Conservation (phyloP, 2,113 vertebrate genomes). For the Willisornis vidua region DNA sequence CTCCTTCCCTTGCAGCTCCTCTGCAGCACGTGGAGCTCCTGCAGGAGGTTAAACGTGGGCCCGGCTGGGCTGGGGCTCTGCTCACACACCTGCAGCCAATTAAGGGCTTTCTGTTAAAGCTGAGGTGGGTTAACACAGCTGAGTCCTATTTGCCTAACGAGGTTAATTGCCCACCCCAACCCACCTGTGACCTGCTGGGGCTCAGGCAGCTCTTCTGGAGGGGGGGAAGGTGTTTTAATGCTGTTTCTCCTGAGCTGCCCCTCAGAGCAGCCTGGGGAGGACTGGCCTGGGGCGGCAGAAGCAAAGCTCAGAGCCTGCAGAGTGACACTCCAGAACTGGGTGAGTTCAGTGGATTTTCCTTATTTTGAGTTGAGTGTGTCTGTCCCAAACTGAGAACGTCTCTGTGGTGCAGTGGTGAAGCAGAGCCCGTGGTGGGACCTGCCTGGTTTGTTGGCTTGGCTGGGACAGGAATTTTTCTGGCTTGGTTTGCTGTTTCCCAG, state of each 20-base stretch:
- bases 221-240: rapidly evolving
- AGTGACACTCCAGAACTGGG: rapidly evolving
- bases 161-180: neutral
- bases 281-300: too few species aligned
- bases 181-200: rapidly evolving
- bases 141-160: neutral
- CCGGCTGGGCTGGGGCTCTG: neutral
- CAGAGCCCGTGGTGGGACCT: neutral
- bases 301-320: rapidly evolving
- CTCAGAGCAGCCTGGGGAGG: neutral
- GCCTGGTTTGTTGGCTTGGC: neutral
- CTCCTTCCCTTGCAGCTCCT: neutral
- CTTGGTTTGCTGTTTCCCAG: neutral
- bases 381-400: neutral
- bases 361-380: rapidly evolving
- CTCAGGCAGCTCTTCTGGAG: neutral
- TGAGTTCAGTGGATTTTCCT: neutral
- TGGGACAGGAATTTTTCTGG: neutral
- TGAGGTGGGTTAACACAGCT: neutral
- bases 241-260: rapidly evolving
- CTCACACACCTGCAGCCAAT: neutral
- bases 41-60: neutral
- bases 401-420: too few species aligned
- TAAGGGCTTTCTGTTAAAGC: neutral
- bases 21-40: neutral